Conservation (phyloP, 1,140 invertebrate species). For the Odontomachus brunneus region DNA sequence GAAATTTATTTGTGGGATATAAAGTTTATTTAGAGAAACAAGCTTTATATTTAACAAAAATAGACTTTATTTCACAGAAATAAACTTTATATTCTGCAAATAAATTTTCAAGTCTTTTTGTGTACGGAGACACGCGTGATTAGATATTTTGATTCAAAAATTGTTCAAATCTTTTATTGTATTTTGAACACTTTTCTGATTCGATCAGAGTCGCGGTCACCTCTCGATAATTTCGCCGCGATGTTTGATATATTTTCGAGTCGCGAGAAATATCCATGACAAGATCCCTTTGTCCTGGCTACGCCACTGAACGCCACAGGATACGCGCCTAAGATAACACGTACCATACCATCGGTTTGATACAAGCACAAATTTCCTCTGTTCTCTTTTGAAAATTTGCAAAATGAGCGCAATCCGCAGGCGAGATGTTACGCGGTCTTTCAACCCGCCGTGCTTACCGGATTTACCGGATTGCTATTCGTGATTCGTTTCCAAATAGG, state of each 20-base stretch:
- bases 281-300: background rate
- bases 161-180: background rate
- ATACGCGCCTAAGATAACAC: constrained; percentile 35
- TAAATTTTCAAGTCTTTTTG: too few relatives aligned
- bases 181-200: background rate
- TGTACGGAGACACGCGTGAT: background rate
- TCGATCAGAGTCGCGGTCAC: too few relatives aligned
- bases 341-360: constrained; percentile 36
- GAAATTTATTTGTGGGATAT: too few relatives aligned
- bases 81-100: too few relatives aligned
- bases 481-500: constrained; percentile 70
- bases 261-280: background rate
- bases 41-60: too few relatives aligned
- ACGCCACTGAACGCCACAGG: constrained; percentile 57
- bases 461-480: constrained; percentile 51
- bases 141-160: background rate
- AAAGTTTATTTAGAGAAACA: too few relatives aligned
- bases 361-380: constrained; percentile 36
- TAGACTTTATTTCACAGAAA: too few relatives aligned
- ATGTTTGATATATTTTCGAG: background rate
- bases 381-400: constrained; percentile 63
- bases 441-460: constrained; percentile 61
- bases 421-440: constrained; percentile 71
- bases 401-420: constrained; percentile 68
- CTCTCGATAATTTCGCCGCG: background rate